Evolutionary conservation across 2,797 vertebrate genomes (phyloP), one percentile per base, ranked within the genome.

Genomic region (Poecile montanus): DNA sequence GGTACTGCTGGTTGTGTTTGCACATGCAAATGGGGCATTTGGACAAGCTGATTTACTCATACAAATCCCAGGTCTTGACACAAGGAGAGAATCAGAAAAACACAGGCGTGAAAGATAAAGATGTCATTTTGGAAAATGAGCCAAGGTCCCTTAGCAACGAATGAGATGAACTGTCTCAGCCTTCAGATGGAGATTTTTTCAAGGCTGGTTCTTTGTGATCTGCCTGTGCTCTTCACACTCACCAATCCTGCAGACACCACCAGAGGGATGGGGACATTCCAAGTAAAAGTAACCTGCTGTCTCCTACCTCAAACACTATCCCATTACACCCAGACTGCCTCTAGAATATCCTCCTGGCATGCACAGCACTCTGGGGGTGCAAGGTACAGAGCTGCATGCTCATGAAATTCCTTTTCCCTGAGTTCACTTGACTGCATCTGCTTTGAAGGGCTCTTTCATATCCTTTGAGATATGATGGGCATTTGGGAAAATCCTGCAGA

Each of bases 31-130:
- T 27, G 0, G 1, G n/a, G 44, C 47, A 67, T 57, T 91, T 36
- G 56, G 78, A 79, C 36, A 60, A 63, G 48, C 27, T 44, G 80
- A 80, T 92, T 82, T 79, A 84, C 38, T 79, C 48, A 23, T 14
- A 91, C 65, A 92, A 93, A 89, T 88, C 47, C 60, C 70, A 84
- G 71, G 27, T 94, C 68, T 27, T 79, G 80, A 62, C 76, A 88
- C 42, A 36, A 72, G 50, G 56, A 65, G 51, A 68, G 22, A 16
- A 70, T 75, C 50, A 85, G 40, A 34, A 91, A 85, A 91, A 83
- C 32, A 61, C 1, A 10, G 23, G 34, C 36, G 16, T 18, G 32
- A 71, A 77, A 93, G 65, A 71, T 1, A 73, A 63, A 85, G 61
- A 74, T 51, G 53, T 60, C 36, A 58, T 74, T 91, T 34, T 51